Evolutionary conservation across 2,888 invertebrate species (phyloP).

Genomic region (Ecliptopera silaceata): DNA sequence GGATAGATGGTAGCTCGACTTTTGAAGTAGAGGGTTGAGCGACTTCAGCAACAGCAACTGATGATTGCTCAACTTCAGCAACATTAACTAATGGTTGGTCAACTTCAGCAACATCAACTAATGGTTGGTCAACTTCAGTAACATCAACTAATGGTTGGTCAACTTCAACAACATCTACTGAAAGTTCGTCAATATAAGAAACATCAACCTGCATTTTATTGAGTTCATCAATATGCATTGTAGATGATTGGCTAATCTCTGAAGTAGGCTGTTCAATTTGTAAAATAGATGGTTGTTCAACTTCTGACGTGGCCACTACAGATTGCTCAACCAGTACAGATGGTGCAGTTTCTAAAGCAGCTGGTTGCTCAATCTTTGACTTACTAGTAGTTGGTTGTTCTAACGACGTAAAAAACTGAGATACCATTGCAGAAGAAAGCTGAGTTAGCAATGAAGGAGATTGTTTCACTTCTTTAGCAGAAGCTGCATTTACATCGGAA

Average conservation of each 20-base stretch:
- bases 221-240: neutral
- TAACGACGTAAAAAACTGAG: constrained; percentile 10
- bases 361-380: neutral
- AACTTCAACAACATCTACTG: neutral
- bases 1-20: neutral
- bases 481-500: neutral
- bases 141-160: neutral
- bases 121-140: neutral
- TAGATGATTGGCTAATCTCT: neutral
- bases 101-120: neutral
- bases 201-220: neutral
- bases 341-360: neutral
- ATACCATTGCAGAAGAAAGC: constrained; percentile 13
- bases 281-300: neutral
- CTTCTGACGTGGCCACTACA: neutral
- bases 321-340: neutral
- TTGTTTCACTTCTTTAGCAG: neutral
- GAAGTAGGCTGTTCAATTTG: neutral
- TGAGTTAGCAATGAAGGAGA: constrained; percentile 8
- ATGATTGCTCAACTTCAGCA: neutral
- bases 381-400: neutral
- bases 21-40: neutral
- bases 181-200: neutral
- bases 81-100: neutral
- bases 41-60: too few species aligned